These are phyloP conservation scores for Phasianus colchicus DNA, from an alignment of 2,113 vertebrate species.

Conservation along the genomic window DNA sequence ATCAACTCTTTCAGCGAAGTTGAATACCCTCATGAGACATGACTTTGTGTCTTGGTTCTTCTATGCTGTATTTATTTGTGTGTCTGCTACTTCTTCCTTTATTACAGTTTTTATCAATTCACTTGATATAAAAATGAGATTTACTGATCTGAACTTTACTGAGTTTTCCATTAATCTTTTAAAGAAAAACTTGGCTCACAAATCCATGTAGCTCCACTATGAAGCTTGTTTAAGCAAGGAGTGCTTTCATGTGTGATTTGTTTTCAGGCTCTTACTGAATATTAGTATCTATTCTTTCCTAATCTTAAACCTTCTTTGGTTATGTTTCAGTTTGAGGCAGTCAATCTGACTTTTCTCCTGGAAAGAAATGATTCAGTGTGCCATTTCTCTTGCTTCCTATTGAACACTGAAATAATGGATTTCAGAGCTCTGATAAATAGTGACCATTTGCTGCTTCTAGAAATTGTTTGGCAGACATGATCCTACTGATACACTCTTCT, in stretches of 20 bases:
- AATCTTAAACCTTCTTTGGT: background rate
- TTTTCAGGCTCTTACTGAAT: background rate
- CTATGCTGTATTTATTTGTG: background rate
- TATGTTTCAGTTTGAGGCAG: background rate
- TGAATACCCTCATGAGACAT: background rate
- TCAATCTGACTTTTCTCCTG: background rate
- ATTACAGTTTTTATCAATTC: background rate
- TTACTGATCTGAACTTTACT: background rate
- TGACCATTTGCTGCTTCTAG: background rate
- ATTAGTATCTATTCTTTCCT: background rate
- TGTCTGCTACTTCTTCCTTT: background rate
- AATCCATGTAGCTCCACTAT: background rate
- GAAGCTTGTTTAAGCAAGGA: background rate
- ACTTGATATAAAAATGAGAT: background rate
- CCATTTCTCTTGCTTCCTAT: background rate
- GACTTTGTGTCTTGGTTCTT: background rate
- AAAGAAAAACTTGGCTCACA: background rate
- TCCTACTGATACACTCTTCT: background rate
- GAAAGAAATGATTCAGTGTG: background rate
- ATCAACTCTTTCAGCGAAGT: background rate
- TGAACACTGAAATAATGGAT: background rate
- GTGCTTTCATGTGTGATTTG: background rate
- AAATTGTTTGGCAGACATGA: accelerated
- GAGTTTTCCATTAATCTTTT: background rate
- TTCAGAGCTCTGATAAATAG: background rate